Evolutionary conservation across 2,888 invertebrate genomes (phyloP).

Genomic region (Caenorhabditis imperialis): DNA sequence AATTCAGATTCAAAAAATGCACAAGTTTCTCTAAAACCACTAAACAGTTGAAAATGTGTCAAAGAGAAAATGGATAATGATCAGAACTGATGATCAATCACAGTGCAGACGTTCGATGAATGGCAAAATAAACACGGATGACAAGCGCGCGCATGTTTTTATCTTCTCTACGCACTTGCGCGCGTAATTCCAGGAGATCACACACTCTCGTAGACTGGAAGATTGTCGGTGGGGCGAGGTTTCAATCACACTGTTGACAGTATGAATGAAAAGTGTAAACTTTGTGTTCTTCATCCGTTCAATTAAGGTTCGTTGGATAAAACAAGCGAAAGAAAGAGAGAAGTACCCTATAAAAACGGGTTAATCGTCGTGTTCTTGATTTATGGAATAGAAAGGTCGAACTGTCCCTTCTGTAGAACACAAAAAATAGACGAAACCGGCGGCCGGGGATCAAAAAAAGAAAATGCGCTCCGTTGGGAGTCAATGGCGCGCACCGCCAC

Average conservation of each 20-base stretch:
- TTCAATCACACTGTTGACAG: too few relatives aligned
- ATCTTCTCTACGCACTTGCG: constrained; percentile 17
- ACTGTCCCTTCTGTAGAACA: constrained; percentile 2
- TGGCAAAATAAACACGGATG: constrained; percentile 54
- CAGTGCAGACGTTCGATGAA: constrained; percentile 21
- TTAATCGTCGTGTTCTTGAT: constrained; percentile 24
- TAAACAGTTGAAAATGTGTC: too few relatives aligned
- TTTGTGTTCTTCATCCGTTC: background rate
- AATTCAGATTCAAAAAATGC: too few relatives aligned
- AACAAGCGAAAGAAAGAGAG: constrained; percentile 10
- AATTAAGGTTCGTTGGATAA: constrained; percentile 19
- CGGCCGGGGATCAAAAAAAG: constrained; percentile 12
- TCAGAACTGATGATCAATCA: constrained; percentile 37
- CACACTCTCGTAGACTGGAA: too few relatives aligned
- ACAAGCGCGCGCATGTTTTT: constrained; percentile 43
- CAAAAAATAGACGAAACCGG: constrained; percentile 8
- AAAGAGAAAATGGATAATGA: constrained; percentile 6
- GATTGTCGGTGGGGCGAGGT: too few relatives aligned
- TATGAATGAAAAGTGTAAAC: constrained; percentile 6
- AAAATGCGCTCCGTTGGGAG: constrained; percentile 14
- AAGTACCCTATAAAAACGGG: constrained; percentile 22
- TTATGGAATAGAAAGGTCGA: constrained; percentile 12
- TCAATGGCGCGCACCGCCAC: constrained; percentile 14
- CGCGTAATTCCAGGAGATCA: constrained; percentile 22
- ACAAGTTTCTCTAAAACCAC: too few relatives aligned